These are phyloP conservation scores for Meandrina meandrites DNA, from an alignment of 92 coral and sea anemone species.

Conservation along the genomic window DNA sequence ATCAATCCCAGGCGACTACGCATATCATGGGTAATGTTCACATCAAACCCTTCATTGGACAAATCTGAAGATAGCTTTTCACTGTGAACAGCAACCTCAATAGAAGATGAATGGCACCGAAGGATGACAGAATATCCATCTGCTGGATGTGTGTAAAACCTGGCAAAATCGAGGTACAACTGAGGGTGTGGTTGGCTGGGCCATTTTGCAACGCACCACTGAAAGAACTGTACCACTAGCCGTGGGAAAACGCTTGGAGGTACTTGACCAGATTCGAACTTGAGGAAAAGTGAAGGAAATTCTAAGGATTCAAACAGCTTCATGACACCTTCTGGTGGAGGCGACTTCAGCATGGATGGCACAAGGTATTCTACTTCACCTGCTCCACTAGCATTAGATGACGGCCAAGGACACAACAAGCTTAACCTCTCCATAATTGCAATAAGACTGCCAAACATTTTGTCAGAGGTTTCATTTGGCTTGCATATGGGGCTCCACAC, in stretches of 20 bases:
- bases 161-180: slow-evolving; percentile 33
- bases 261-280: slow-evolving; percentile 37
- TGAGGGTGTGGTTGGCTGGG: slow-evolving; percentile 9
- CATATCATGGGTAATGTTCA: slow-evolving; percentile 20
- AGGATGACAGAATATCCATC: slow-evolving; percentile 35
- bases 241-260: slow-evolving; percentile 52
- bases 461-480: no score
- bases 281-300: slow-evolving; percentile 47
- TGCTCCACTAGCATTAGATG: slow-evolving; percentile 4
- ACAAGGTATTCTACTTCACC: slow-evolving; percentile 30
- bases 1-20: slow-evolving; percentile 13
- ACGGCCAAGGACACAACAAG: slow-evolving; percentile 49
- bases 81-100: slow-evolving; percentile 33
- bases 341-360: slow-evolving; percentile 58
- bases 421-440: no score
- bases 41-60: background rate
- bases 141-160: slow-evolving; percentile 27
- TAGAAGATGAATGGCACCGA: slow-evolving; percentile 22
- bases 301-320: background rate
- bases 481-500: slow-evolving; percentile 37
- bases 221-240: slow-evolving; percentile 36
- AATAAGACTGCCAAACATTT: no score
- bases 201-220: slow-evolving; percentile 25
- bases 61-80: background rate
- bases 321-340: slow-evolving; percentile 6